Evolutionary conservation across 2,888 invertebrate genomes (phyloP).

Genomic region (Ecliptopera silaceata): DNA sequence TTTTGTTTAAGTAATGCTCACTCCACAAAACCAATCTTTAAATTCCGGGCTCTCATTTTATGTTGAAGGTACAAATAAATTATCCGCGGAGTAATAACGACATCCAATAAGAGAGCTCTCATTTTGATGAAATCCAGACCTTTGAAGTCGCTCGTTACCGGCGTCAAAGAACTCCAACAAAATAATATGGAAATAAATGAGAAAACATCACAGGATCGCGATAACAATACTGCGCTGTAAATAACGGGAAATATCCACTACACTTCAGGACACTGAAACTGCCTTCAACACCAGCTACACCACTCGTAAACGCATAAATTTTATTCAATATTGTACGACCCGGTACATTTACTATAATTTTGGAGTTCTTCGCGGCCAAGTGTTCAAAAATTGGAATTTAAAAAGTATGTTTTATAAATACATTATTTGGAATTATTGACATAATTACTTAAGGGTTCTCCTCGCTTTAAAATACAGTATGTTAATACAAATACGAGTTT

Average conservation of each 20-base stretch:
- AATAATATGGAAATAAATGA: conserved; percentile 78
- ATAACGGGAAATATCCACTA: conserved; percentile 42
- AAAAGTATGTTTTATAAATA: no score
- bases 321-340: no score
- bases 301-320: no score
- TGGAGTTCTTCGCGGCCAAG: no score
- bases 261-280: conserved; percentile 32
- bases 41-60: conserved; percentile 29
- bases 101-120: conserved; percentile 67
- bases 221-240: conserved; percentile 57
- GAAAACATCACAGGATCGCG: conserved; percentile 52
- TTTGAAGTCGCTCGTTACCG: conserved; percentile 48
- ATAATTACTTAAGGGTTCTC: no score
- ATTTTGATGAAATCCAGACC: conserved; percentile 49
- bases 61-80: conserved; percentile 51
- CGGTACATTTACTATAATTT: no score
- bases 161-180: conserved; percentile 47
- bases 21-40: conserved; percentile 9
- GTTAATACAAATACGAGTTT: no score
- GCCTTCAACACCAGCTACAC: no score
- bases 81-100: conserved; percentile 63
- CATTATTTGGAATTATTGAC: no score
- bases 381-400: no score
- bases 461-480: no score
- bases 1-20: conserved; percentile 6